Conservation (phyloP, 2,113 vertebrate species). For the Vidua chalybeata region DNA sequence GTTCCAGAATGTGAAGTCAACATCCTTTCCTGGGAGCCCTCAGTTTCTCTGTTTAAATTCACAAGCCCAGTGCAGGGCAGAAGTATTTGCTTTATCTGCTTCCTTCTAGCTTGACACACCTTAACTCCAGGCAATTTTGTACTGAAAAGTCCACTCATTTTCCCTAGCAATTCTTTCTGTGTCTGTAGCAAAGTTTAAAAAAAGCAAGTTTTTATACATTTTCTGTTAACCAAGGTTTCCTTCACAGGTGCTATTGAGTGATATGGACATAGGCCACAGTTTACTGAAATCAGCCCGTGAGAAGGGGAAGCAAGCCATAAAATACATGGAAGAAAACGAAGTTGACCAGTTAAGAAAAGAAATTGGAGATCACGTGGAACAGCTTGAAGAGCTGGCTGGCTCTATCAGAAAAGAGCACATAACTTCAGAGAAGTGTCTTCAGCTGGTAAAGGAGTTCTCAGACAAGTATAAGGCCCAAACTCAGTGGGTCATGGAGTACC, state of each 20-base stretch:
- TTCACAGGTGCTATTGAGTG: conserved; percentile 74
- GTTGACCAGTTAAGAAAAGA: conserved; percentile 82
- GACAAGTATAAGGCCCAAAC: conserved; percentile 87
- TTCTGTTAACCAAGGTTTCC: background rate
- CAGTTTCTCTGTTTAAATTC: background rate
- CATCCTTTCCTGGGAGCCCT: background rate
- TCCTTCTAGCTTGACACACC: background rate
- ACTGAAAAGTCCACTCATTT: background rate
- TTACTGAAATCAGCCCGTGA: conserved; percentile 90
- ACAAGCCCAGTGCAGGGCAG: background rate
- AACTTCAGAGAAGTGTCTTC: conserved; percentile 84
- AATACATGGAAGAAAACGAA: conserved; percentile 81
- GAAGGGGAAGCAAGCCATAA: conserved; percentile 82
- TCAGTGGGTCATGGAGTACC: conserved; percentile 87
- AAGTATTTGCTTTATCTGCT: background rate
- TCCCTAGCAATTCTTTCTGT: background rate
- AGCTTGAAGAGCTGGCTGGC: conserved; percentile 84
- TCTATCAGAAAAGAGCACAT: conserved; percentile 85
- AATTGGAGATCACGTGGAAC: conserved; percentile 77
- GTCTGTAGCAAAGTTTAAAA: background rate
- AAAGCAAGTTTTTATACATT: background rate
- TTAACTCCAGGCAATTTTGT: background rate
- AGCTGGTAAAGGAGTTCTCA: conserved; percentile 90
- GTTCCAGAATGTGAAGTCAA: background rate
- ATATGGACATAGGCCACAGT: conserved; percentile 89